Evolutionary conservation across 1,140 invertebrate species (phyloP), one percentile per base, ranked within the genome.

Genomic region (Colletes latitarsis): DNA sequence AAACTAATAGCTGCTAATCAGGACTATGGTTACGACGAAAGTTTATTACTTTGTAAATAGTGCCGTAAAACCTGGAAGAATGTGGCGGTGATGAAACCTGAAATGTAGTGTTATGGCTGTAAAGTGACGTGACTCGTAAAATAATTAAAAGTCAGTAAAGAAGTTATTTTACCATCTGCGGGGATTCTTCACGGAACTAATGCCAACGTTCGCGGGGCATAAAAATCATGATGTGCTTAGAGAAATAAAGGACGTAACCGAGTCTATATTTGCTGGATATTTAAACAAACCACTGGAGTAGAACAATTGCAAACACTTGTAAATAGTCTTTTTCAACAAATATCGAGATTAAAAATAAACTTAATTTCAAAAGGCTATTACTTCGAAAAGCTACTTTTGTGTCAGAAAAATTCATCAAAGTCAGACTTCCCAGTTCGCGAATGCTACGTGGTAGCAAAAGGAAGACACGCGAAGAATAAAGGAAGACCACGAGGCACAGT

Each of bases 41-140:
- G 63, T 72, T 78, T 72, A 78, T 78, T 63, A 53, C 58, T 63
- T 72, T 43, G 57, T 30, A 43, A 30, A 30, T 70, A 17, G 55
- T 60, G 66, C 62, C 76, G 63, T 78, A 78, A 78, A 78, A 63
- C 58, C 57, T 10, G 58, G 9, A 14, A 52, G 67, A 70, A 53
- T 71, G 41, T 62, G n/a, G 68, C 17, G 17, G 49, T 10, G 30
- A 71, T 53, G 30, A 21, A 71, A 71, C 58, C n/a, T 53, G 76
- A 72, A 62, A 63, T 55, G 57, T 53, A 55, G 30, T 15, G 21
- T 72, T 72, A 63, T 21, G 58, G 1, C 15, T n/a, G 15, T 46
- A 72, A 55, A 43, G 21, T 19, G 57, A 41, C 46, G 52, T 9
- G 57, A 41, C 57, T 72, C 46, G 46, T 78, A 72, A 72, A 78